Conservation (phyloP, 2,797 vertebrate species). For the Acropternis orthonyx region DNA sequence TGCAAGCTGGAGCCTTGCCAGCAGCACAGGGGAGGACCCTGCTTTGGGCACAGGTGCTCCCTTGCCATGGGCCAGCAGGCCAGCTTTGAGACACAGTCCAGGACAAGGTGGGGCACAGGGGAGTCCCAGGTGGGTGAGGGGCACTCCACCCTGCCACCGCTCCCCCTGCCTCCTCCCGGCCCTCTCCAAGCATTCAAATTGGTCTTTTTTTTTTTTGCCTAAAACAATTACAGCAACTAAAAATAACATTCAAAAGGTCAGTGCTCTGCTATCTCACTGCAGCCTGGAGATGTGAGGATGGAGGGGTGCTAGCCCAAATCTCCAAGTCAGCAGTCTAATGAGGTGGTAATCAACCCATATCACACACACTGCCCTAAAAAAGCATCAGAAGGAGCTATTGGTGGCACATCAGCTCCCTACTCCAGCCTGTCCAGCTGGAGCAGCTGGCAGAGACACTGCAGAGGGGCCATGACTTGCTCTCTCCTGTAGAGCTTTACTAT, state of each 20-base stretch:
- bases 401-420: neutral
- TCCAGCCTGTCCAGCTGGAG: neutral
- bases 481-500: neutral
- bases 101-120: fast-evolving
- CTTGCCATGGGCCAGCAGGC: neutral
- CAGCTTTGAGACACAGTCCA: neutral
- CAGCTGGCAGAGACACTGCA: neutral
- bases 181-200: neutral
- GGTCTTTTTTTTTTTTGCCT: neutral
- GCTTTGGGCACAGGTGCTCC: fast-evolving
- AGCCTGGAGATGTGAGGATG: neutral
- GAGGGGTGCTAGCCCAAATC: neutral
- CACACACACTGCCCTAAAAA: fast-evolving
- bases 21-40: neutral
- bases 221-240: neutral
- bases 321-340: fast-evolving
- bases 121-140: neutral
- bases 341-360: neutral
- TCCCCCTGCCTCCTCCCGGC: neutral
- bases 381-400: neutral
- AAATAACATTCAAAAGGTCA: neutral
- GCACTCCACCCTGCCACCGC: neutral
- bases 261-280: neutral
- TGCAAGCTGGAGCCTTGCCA: neutral
- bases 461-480: fast-evolving